These are phyloP conservation scores for Echinometra lucunter DNA, from an alignment of 53 echinoderm and acorn worm species.

Conservation along the genomic window DNA sequence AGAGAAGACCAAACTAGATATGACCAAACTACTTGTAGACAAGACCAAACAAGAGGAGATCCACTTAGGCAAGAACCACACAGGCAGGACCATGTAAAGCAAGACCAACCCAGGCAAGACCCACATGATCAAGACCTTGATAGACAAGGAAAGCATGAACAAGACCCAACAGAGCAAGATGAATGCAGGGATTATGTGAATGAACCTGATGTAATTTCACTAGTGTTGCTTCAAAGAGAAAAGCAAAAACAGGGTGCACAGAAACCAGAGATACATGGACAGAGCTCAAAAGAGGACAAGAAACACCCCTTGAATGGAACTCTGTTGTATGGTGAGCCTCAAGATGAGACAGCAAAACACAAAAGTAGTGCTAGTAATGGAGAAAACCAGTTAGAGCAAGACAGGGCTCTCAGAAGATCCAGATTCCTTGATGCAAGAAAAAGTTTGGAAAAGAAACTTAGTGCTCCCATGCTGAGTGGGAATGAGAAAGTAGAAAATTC, in stretches of 20 bases:
- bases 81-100: not conserved
- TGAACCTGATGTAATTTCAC: not conserved
- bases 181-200: conserved; percentile 40
- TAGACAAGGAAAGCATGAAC: not conserved
- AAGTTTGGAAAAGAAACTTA: conserved; percentile 27
- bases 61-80: not conserved
- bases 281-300: not conserved
- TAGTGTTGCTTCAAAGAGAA: not conserved
- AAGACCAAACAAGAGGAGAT: not conserved
- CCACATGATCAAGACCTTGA: not conserved
- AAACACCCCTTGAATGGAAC: not conserved
- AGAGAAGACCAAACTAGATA: not conserved
- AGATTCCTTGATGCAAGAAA: conserved; percentile 23
- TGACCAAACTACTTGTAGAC: not conserved
- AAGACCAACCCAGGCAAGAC: not conserved
- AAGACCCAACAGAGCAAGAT: not conserved
- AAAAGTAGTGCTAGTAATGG: not conserved
- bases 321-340: not conserved
- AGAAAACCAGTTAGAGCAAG: conserved; percentile 1
- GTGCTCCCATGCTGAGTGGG: not conserved
- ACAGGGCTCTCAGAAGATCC: not conserved
- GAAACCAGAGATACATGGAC: not conserved
- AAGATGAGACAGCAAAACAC: not conserved
- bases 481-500: not conserved
- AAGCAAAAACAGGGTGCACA: not conserved